Conservation (phyloP, 2,888 invertebrate genomes). For the Gnatocerus cornutus region DNA sequence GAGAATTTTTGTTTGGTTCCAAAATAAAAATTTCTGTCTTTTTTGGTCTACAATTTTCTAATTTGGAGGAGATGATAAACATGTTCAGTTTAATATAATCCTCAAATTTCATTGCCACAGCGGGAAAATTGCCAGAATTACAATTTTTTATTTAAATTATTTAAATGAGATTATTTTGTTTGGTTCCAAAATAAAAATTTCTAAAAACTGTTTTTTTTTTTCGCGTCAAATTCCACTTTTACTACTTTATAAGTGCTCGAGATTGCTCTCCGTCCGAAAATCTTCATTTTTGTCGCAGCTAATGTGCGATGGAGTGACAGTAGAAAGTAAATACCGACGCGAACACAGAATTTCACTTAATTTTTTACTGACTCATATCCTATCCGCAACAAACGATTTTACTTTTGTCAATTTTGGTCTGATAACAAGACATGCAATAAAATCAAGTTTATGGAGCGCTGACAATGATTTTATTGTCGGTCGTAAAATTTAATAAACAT, state of each 20-base stretch:
- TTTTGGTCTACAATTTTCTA: too few species aligned
- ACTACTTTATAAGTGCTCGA: constrained; percentile 18
- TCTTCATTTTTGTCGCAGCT: constrained; percentile 22
- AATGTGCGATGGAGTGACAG: constrained; percentile 31
- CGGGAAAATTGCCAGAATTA: too few species aligned
- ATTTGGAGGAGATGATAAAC: too few species aligned
- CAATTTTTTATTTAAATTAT: too few species aligned
- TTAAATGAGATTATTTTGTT: too few species aligned
- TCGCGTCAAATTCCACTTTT: constrained; percentile 25
- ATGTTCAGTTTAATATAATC: too few species aligned
- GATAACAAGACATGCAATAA: not conserved
- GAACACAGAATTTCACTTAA: constrained; percentile 44
- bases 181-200: too few species aligned
- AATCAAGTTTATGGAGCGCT: not conserved
- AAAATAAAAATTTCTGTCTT: too few species aligned
- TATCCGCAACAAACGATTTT: not conserved
- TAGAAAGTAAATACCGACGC: constrained; percentile 42
- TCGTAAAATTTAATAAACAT: constrained; percentile 20
- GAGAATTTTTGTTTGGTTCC: too few species aligned
- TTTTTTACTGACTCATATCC: constrained; percentile 27
- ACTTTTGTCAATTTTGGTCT: too few species aligned
- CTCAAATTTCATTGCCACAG: too few species aligned
- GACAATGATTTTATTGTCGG: constrained; percentile 10
- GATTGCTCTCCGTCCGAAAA: constrained; percentile 9
- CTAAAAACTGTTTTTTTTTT: too few species aligned